Percentiles rank a stretch among this genome's conserved stretches.
Conservation (phyloP, 2,113 vertebrate genomes). For the Cettia cetti region DNA sequence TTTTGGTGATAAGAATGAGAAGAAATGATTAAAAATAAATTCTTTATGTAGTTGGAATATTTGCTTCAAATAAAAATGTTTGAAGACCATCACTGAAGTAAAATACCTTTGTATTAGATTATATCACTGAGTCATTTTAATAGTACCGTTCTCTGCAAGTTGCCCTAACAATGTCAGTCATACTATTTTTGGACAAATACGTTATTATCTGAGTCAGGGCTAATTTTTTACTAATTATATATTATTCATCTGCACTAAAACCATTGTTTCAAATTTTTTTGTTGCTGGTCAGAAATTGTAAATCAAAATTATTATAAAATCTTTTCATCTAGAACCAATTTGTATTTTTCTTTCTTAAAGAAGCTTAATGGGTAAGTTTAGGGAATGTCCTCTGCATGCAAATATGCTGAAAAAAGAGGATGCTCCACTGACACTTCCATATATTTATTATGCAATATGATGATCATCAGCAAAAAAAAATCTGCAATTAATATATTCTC, state of each 20-base stretch:
- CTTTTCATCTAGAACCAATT: fast-evolving
- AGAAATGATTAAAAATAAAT: background rate
- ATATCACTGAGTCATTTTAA: background rate
- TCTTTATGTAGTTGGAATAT: background rate
- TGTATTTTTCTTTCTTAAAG: background rate
- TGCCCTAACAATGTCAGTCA: background rate
- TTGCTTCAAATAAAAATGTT: background rate
- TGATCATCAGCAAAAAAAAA: background rate
- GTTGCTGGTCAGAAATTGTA: background rate
- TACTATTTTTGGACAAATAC: background rate
- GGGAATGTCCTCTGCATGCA: background rate
- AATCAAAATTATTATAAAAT: background rate
- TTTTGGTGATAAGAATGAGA: background rate
- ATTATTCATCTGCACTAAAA: background rate
- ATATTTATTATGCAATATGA: background rate
- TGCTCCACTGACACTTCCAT: background rate
- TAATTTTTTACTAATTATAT: background rate
- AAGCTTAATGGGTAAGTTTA: background rate
- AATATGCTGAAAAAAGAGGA: background rate
- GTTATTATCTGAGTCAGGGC: background rate
- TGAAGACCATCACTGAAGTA: background rate
- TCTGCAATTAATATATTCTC: background rate
- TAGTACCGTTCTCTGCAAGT: background rate
- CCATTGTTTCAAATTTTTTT: background rate
- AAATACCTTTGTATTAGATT: background rate